Conservation (phyloP, 1,140 invertebrate species). For the Drosophila kepulauana region DNA sequence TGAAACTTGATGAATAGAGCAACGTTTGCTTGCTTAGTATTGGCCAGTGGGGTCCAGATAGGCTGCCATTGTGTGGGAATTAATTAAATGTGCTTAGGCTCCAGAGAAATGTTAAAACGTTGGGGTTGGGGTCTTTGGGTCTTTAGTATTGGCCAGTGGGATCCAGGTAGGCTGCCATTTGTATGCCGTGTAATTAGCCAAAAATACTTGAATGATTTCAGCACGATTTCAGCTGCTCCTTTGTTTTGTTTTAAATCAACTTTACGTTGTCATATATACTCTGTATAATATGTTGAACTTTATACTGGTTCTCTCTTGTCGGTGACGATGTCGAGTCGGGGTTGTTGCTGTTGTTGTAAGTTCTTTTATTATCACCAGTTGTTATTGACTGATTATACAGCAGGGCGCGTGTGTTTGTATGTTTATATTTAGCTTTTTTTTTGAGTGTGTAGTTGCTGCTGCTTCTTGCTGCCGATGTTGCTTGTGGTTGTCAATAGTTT, state of each 20-base stretch:
- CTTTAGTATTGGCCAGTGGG: slow-evolving; percentile 80
- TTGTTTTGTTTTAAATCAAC: slow-evolving; percentile 73
- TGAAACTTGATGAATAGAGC: not conserved
- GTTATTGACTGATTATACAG: slow-evolving; percentile 75
- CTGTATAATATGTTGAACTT: slow-evolving; percentile 58
- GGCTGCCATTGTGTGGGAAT: slow-evolving; percentile 49
- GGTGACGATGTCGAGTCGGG: not conserved
- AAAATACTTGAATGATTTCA: slow-evolving; percentile 74
- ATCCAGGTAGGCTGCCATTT: slow-evolving; percentile 75
- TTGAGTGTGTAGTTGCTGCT: slow-evolving; percentile 8
- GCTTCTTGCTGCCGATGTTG: slow-evolving; percentile 18
- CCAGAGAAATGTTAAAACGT: not conserved
- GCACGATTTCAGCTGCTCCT: slow-evolving; percentile 52
- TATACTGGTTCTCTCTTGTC: slow-evolving; percentile 69
- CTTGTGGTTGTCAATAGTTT: slow-evolving; percentile 34
- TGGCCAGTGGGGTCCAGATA: slow-evolving; percentile 82
- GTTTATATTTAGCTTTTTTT: slow-evolving; percentile 48
- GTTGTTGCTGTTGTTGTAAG: slow-evolving; percentile 71
- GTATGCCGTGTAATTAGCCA: slow-evolving; percentile 52
- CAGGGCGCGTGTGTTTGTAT: slow-evolving; percentile 51
- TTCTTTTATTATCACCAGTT: slow-evolving; percentile 83
- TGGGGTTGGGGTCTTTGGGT: not conserved
- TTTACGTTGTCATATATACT: slow-evolving; percentile 18
- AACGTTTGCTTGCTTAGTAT: slow-evolving; percentile 55
- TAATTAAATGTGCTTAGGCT: not conserved